Conservation (phyloP, 2,797 vertebrate species). For the Melanotaenia boesemani region DNA sequence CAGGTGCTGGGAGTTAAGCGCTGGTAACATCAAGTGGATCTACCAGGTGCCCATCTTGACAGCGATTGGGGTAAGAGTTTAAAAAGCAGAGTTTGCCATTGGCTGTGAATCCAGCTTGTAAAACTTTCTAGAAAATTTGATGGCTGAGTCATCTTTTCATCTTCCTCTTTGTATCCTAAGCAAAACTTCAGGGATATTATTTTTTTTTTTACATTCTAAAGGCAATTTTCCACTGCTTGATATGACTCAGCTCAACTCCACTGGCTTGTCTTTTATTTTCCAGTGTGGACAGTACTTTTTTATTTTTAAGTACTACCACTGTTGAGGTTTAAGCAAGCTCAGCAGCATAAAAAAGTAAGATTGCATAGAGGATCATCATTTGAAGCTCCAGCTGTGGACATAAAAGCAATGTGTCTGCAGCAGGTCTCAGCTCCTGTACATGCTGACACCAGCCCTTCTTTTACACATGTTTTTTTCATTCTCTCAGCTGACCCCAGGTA, state of each 20-base stretch:
- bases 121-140: background rate
- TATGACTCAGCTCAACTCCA: too few relatives aligned
- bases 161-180: background rate
- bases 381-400: background rate
- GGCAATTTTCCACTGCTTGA: too few relatives aligned
- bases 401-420: background rate
- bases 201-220: too few relatives aligned
- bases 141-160: too few relatives aligned
- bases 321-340: too few relatives aligned
- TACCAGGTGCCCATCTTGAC: conserved; percentile 91
- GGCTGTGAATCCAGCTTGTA: background rate
- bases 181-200: background rate
- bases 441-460: background rate
- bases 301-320: too few relatives aligned
- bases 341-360: too few relatives aligned
- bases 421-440: background rate
- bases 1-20: conserved; percentile 96
- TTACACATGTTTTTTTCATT: too few relatives aligned
- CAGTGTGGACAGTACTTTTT: too few relatives aligned
- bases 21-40: conserved; percentile 90
- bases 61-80: conserved; percentile 87
- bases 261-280: too few relatives aligned
- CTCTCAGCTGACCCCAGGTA: too few relatives aligned
- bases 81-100: background rate
- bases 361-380: too few relatives aligned